Base-by-base conservation (phyloP, 2,113 vertebrate species). In the Platysteira castanea region DNA sequence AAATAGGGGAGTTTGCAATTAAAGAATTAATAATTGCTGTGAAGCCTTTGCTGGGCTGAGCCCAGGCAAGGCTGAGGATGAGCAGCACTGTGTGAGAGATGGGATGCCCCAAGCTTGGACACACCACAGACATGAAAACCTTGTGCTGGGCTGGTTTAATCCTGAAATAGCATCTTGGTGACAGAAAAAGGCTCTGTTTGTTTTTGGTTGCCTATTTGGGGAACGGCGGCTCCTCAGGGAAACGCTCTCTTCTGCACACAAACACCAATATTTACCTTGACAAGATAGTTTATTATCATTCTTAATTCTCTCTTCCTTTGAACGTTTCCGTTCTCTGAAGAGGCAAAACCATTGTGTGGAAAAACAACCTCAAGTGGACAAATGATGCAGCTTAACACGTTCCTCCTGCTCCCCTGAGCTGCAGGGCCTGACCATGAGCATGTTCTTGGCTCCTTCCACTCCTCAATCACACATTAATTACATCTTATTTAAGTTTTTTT, bases 221-320 rank as follows among this genome's bases (percentile, higher is more conserved):
- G 91, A 92, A 68, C 2, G n/a, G 90, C 91, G 8, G 56, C 85
- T 84, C 89, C 91, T 76, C 39, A 13, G 91, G 83, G 95, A 92
- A 96, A 93, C 57, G 39, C 59, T 74, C 87, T 73, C 79, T 79
- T 46, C 24, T 52, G 74, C 77, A 47, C 47, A 14, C 75, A 81
- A 76, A 53, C 90, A 90, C 84, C 76, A 83, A 15, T 93, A 95
- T 94, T 87, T 95, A 93, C 91, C 89, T 95, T 71, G 81, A 92
- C 84, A 94, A 90, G 90, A 86, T 59, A 94, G 89, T 97, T 93
- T 95, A 87, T 95, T 96, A 84, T 95, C 87, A 6, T 96, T 92
- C 83, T 52, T 91, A 31, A 87, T 84, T 93, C 75, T 57, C 80
- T 83, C 80, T 94, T 96, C 96, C 96, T 96, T 47, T 90, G 46